A percentile compares a stretch with the other conserved stretches of the same genome.
Conservation (phyloP, 2,888 invertebrate species). For the Trissolcus brochymenae region DNA sequence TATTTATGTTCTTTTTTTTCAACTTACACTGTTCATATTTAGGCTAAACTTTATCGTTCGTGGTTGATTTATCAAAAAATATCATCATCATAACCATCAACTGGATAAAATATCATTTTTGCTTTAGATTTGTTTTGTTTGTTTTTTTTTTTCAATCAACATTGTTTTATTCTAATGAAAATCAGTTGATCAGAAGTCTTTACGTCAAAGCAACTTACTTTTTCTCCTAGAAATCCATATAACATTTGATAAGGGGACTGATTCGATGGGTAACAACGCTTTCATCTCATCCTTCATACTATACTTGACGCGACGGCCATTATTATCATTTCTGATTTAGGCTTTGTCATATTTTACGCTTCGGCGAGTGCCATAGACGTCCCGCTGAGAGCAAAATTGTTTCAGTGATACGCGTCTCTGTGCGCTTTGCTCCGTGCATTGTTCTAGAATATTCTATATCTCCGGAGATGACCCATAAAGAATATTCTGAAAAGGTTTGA, state of each 20-base stretch:
- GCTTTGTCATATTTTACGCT: slow-evolving; percentile 53
- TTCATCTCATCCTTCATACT: slow-evolving; percentile 36
- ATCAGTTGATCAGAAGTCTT: too few species aligned
- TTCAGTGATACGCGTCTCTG: slow-evolving; percentile 43
- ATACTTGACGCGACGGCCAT: slow-evolving; percentile 46
- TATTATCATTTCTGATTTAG: slow-evolving; percentile 48
- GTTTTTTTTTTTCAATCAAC: too few species aligned
- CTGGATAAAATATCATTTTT: too few species aligned
- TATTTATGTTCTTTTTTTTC: too few species aligned
- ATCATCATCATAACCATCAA: too few species aligned
- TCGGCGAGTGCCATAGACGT: slow-evolving; percentile 44
- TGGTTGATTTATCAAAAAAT: too few species aligned
- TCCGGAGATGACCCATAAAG: slow-evolving; percentile 50
- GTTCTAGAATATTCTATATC: slow-evolving; percentile 29
- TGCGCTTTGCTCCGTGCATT: slow-evolving; percentile 34
- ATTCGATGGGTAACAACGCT: slow-evolving; percentile 41
- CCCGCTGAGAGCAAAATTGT: slow-evolving; percentile 54
- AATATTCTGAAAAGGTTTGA: slow-evolving; percentile 43
- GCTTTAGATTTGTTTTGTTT: too few species aligned
- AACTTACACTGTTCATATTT: too few species aligned
- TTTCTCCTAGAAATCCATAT: too few species aligned
- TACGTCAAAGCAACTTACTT: slow-evolving; percentile 28
- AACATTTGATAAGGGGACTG: slow-evolving; percentile 24
- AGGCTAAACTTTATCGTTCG: too few species aligned
- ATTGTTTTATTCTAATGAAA: too few species aligned